Evolutionary conservation across 2,113 vertebrate genomes (phyloP).

Genomic region (Bufo bufo): DNA sequence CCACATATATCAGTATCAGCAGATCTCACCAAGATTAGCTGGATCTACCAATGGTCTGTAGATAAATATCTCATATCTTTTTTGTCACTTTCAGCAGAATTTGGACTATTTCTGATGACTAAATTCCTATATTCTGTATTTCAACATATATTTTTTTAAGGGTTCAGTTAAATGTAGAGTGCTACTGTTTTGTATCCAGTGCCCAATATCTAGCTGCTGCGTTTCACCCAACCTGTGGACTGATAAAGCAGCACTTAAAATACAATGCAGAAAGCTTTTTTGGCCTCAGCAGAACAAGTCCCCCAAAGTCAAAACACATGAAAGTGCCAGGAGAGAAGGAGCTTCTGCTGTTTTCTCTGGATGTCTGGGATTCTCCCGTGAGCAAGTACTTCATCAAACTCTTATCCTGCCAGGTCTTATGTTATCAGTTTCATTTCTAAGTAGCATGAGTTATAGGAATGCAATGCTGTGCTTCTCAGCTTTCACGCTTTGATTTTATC

Average conservation of each 20-base stretch:
- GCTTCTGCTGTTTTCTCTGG: slow-evolving; percentile 17
- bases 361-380: slow-evolving; percentile 2
- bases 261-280: slow-evolving; percentile 31
- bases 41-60: too few relatives aligned
- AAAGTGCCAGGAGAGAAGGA: slow-evolving; percentile 14
- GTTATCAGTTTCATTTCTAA: slow-evolving; percentile 24
- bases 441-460: slow-evolving; percentile 22
- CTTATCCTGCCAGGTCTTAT: slow-evolving; percentile 28
- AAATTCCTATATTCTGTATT: background rate
- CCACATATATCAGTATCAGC: too few relatives aligned
- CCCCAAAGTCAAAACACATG: background rate
- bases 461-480: background rate
- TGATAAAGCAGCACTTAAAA: background rate
- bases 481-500: background rate
- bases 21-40: too few relatives aligned
- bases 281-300: slow-evolving; percentile 2
- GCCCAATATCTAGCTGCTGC: background rate
- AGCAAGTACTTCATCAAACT: slow-evolving; percentile 23
- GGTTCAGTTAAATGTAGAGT: background rate
- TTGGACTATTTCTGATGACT: too few relatives aligned
- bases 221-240: background rate
- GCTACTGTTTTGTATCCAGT: background rate
- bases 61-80: too few relatives aligned
- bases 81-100: too few relatives aligned
- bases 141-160: background rate